These are phyloP conservation scores for Rhea pennata DNA, from an alignment of 2,113 vertebrate genomes.

Conservation along the genomic window DNA sequence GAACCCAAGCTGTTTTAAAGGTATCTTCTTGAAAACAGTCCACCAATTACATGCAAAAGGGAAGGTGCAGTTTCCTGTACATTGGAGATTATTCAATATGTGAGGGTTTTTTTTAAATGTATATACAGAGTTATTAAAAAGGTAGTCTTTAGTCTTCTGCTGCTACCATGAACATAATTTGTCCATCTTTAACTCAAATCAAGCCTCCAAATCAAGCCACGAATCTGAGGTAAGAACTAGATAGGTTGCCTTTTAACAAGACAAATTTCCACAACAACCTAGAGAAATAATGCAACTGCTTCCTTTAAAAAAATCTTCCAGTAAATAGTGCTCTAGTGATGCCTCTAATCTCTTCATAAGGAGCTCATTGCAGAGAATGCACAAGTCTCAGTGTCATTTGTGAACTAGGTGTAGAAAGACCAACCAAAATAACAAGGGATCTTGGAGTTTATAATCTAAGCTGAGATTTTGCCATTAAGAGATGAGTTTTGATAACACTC, in stretches of 20 bases:
- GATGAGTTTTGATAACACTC: background rate
- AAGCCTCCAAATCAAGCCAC: background rate
- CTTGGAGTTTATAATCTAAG: background rate
- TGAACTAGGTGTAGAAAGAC: background rate
- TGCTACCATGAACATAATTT: background rate
- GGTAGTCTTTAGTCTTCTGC: background rate
- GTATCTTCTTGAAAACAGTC: background rate
- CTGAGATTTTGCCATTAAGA: background rate
- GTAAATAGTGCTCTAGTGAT: background rate
- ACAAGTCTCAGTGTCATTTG: accelerated
- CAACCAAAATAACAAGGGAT: background rate
- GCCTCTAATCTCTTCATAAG: accelerated
- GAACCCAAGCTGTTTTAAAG: background rate
- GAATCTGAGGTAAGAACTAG: background rate
- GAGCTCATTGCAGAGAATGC: background rate
- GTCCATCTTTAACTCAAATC: background rate
- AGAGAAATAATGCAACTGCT: background rate
- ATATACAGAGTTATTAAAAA: no score
- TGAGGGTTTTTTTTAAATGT: no score
- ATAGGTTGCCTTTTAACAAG: background rate
- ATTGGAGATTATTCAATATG: no score
- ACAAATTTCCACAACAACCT: background rate
- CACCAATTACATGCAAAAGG: background rate
- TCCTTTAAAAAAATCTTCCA: background rate
- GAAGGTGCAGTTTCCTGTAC: background rate